Evolutionary conservation across 2,797 vertebrate species (phyloP).

Genomic region (Hypotaenidia philippensis): DNA sequence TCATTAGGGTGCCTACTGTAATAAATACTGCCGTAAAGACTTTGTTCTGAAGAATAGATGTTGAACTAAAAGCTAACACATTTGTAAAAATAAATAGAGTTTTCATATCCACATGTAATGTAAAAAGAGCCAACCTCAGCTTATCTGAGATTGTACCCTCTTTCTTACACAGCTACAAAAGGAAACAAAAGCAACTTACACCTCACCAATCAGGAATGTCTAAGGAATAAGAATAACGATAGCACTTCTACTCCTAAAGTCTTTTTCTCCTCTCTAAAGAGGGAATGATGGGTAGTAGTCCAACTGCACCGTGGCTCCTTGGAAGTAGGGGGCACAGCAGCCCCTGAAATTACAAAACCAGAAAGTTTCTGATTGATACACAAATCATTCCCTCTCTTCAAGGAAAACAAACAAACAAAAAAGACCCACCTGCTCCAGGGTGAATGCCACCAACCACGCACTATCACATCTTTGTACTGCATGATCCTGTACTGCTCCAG

Average conservation of each 20-base stretch:
- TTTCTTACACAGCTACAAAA: not conserved
- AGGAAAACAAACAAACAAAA: not conserved
- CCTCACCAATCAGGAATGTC: not conserved
- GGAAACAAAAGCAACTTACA: constrained; percentile 22
- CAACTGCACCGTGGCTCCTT: not conserved
- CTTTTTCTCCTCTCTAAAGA: not conserved
- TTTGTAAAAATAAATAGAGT: not conserved
- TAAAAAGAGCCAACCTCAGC: not conserved
- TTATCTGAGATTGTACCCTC: not conserved
- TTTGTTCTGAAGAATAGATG: not conserved
- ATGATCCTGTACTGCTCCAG: not conserved
- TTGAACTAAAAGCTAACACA: not conserved
- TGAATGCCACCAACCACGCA: constrained; percentile 43
- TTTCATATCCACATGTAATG: not conserved
- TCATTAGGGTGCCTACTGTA: not conserved
- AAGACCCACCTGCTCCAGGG: constrained; percentile 64
- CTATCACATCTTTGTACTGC: constrained; percentile 62
- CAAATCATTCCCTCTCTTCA: not conserved
- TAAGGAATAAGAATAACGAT: not conserved
- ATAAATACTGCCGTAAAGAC: not conserved
- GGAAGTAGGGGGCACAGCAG: constrained; percentile 16
- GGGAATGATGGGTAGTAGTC: not conserved
- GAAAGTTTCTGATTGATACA: not conserved
- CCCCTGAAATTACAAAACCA: constrained; percentile 21
- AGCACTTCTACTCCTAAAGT: not conserved